Evolutionary conservation across 2,888 invertebrate genomes (phyloP), one percentile per base, ranked within the genome.

Genomic region (Cryptops parisi): DNA sequence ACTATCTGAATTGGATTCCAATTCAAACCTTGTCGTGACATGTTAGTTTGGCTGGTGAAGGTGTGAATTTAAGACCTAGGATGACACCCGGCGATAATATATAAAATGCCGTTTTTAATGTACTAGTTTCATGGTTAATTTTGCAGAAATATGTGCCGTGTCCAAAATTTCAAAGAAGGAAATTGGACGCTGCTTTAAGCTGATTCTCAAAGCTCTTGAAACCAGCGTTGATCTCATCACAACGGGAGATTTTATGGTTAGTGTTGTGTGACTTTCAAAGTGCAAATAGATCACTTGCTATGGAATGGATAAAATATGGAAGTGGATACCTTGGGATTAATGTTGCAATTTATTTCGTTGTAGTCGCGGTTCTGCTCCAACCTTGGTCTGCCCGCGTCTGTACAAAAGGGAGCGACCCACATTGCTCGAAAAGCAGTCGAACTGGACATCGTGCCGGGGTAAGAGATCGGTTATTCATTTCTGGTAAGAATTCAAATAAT

Each of bases 151-250:
- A 57, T 98, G 97, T 70, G 97, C 97, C 0, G 93, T 97, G 49
- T 96, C 96, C 66, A 93, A 91, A 74, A 91, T 98, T 54, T 94
- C 96, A 64, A 98, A 98, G 73, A 94, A 97, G 64, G 98, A 99
- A 74, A 98, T 98, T 55, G 98, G 98, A 0, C 75, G 96, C 60
- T 97, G 97, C 68, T 99, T 98, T 71, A 97, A 97, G 66, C 71
- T 97, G 41, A 98, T 98, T 56, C 73, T 97, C 39, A 94, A 94
- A 68, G 93, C 90, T 0, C 72, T 98, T 50, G 93, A 96, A 68
- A 98, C 97, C 0, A 94, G 88, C 27, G 93, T 98, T 5, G 94
- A 96, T 66, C 79, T 94, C 54, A 97, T 98, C 55, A 98, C 96
- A 0, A 97, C 96, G 0, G 94, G 90, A 1, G 98, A 99, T 68